Evolutionary conservation across 2,113 vertebrate genomes (phyloP).

Genomic region (Martes martes): DNA sequence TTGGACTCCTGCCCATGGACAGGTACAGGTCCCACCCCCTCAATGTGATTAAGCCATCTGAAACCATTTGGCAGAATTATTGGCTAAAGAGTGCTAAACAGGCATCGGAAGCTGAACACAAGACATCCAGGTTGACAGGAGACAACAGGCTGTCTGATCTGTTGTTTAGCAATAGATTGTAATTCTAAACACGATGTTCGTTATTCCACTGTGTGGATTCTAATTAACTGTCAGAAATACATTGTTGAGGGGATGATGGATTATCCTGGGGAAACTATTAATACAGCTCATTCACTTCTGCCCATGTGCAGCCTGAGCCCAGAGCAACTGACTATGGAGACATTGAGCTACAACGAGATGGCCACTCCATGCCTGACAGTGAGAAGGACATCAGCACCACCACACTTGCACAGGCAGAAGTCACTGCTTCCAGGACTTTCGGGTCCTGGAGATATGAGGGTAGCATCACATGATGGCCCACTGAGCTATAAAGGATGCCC

Average conservation of each 20-base stretch:
- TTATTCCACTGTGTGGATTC: slow-evolving; percentile 84
- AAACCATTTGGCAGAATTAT: slow-evolving; percentile 31
- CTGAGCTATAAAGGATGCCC: neutral
- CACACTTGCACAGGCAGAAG: neutral
- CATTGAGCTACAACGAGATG: neutral
- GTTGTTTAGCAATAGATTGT: slow-evolving; percentile 72
- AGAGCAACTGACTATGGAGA: slow-evolving; percentile 64
- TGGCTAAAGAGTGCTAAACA: slow-evolving; percentile 54
- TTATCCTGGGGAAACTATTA: slow-evolving; percentile 84
- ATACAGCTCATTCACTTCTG: slow-evolving; percentile 83
- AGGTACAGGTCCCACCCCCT: slow-evolving; percentile 27
- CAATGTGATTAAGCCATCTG: neutral
- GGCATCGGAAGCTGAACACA: slow-evolving; percentile 49
- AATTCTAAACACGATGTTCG: slow-evolving; percentile 79
- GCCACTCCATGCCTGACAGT: neutral
- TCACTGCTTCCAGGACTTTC: slow-evolving; percentile 22
- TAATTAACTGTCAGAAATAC: slow-evolving; percentile 92
- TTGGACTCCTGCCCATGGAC: neutral
- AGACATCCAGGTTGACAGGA: slow-evolving; percentile 62
- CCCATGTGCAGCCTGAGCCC: slow-evolving; percentile 62
- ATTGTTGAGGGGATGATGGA: slow-evolving; percentile 88
- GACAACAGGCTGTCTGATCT: slow-evolving; percentile 48
- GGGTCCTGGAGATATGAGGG: neutral
- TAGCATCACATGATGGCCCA: neutral
- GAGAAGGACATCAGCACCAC: slow-evolving; percentile 40